Evolutionary conservation across 2,888 invertebrate species (phyloP).

Genomic region (Unio delphinus): DNA sequence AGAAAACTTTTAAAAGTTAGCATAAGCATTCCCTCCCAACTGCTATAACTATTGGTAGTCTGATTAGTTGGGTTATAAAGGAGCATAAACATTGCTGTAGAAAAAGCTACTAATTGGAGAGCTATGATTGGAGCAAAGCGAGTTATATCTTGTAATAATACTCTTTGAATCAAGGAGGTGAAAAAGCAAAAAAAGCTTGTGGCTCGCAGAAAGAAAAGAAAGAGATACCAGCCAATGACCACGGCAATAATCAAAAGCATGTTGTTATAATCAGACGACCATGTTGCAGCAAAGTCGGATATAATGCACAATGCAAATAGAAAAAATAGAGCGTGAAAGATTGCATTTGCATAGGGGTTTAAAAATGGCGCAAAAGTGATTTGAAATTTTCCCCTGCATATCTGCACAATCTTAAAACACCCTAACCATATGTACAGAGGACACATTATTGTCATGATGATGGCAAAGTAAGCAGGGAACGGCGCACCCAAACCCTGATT

Average conservation of each 20-base stretch:
- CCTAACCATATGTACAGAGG: no score
- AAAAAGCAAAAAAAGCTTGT: constrained; percentile 52
- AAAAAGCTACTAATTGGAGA: constrained; percentile 48
- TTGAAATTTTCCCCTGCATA: no score
- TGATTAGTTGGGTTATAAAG: constrained; percentile 29
- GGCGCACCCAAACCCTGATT: constrained; percentile 1
- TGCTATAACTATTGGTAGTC: constrained; percentile 25
- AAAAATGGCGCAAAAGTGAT: no score
- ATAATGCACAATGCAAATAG: no score
- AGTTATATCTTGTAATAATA: constrained; percentile 45
- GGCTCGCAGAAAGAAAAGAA: constrained; percentile 50
- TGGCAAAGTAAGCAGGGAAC: neutral
- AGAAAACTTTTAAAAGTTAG: constrained; percentile 55
- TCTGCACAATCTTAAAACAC: no score
- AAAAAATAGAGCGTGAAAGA: no score
- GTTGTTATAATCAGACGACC: constrained; percentile 17
- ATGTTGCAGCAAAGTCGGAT: no score
- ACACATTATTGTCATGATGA: no score
- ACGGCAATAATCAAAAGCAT: constrained; percentile 43
- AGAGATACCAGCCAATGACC: constrained; percentile 55
- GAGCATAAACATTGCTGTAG: constrained; percentile 48
- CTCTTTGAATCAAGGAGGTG: constrained; percentile 57
- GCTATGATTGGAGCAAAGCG: constrained; percentile 46
- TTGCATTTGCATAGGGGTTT: no score
- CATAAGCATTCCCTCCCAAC: constrained; percentile 39